These are phyloP conservation scores for Epizoanthus fatuus DNA, from an alignment of 92 coral and sea anemone species.

Conservation along the genomic window DNA sequence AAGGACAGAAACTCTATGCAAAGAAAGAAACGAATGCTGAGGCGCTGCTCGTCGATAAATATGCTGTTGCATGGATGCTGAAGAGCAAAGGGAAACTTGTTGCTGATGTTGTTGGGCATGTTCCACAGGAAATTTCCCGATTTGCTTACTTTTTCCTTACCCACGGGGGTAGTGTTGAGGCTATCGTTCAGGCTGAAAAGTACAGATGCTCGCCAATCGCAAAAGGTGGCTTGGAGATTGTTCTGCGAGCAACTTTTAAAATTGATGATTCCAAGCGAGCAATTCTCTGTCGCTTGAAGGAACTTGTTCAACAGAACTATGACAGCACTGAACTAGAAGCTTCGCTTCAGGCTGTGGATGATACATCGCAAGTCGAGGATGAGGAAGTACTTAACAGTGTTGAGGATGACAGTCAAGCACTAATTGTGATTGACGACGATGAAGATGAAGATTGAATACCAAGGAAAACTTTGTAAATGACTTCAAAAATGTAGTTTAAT, in stretches of 20 bases:
- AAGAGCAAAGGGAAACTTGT: constrained; percentile 54
- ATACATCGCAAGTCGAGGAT: constrained; percentile 24
- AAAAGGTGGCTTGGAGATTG: constrained; percentile 46
- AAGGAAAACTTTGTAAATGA: constrained; percentile 24
- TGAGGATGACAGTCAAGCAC: constrained; percentile 17
- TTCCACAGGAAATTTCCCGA: constrained; percentile 48
- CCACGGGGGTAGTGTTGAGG: constrained; percentile 41
- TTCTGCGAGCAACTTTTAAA: constrained; percentile 39
- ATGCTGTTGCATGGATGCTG: constrained; percentile 43
- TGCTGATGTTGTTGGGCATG: constrained; percentile 52
- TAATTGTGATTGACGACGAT: constrained; percentile 1
- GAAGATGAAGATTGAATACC: constrained; percentile 13
- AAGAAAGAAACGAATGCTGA: constrained; percentile 32
- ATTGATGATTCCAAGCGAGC: constrained; percentile 38
- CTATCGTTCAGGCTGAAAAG: constrained; percentile 40
- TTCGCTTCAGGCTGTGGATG: constrained; percentile 24
- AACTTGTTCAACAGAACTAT: neutral
- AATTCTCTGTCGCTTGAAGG: constrained; percentile 23
- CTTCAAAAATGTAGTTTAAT: neutral
- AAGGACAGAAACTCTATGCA: constrained; percentile 39
- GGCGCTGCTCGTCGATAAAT: constrained; percentile 30
- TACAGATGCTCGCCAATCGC: constrained; percentile 27
- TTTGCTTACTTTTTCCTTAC: constrained; percentile 48
- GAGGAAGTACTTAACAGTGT: neutral
- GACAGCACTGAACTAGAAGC: constrained; percentile 13